A percentile compares a stretch with the other conserved stretches of the same genome.
Conservation (phyloP, 2,797 vertebrate genomes). For the Smutsia temminckii region DNA sequence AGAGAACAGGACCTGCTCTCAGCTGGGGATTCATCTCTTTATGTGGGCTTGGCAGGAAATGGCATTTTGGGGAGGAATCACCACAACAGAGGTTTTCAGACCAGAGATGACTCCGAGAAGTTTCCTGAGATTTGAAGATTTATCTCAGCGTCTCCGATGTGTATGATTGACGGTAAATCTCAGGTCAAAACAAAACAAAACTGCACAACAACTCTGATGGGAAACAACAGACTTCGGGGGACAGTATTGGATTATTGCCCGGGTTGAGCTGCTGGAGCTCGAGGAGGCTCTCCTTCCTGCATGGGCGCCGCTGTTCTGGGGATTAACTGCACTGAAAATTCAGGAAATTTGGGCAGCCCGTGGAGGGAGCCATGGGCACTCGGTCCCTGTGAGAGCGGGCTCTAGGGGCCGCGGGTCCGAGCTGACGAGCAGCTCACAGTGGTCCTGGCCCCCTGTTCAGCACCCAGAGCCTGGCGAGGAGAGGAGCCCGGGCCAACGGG, state of each 20-base stretch:
- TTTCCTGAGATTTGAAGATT: slow-evolving; percentile 30
- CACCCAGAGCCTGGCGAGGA: neutral
- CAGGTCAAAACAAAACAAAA: slow-evolving; percentile 27
- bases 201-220: neutral
- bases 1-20: neutral
- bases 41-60: neutral
- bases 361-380: neutral
- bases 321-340: neutral
- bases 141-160: neutral
- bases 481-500: accelerated
- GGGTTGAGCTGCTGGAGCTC: accelerated
- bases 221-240: neutral
- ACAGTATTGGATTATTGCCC: neutral
- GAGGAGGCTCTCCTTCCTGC: accelerated
- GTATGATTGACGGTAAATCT: slow-evolving; percentile 13
- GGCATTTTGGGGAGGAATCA: neutral
- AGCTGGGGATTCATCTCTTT: neutral
- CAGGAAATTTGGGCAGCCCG: neutral
- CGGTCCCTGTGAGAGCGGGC: too few relatives aligned
- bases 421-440: accelerated
- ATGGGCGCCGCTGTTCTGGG: too few relatives aligned
- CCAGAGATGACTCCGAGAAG: neutral
- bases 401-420: neutral
- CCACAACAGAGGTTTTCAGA: neutral
- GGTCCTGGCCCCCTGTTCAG: neutral